Evolutionary conservation across 2,113 vertebrate genomes (phyloP).

Genomic region (Mirounga angustirostris): DNA sequence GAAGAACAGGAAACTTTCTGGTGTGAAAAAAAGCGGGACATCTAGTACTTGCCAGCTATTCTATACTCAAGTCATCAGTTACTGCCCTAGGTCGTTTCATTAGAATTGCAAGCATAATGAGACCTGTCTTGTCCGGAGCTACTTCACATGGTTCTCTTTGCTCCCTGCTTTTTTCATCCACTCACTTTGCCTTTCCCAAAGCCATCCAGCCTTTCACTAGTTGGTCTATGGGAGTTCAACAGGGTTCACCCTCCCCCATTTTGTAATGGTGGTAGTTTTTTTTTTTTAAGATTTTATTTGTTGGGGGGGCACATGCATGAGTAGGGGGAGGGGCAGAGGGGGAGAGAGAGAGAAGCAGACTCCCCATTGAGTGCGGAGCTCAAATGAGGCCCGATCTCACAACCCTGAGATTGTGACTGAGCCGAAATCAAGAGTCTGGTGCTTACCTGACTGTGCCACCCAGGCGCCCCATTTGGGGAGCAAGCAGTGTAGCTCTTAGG

Average conservation of each 20-base stretch:
- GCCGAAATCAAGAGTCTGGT: neutral
- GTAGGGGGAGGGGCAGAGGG: neutral
- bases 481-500: neutral
- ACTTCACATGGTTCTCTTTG: neutral
- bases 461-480: neutral
- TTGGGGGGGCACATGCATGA: neutral
- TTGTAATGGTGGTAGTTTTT: neutral
- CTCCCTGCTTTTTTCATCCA: neutral
- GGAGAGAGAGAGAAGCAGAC: neutral
- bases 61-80: neutral
- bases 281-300: neutral
- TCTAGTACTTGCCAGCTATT: neutral
- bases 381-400: neutral
- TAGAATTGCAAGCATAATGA: neutral
- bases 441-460: neutral
- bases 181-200: neutral
- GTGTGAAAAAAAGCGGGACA: neutral
- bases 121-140: neutral
- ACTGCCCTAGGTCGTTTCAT: neutral
- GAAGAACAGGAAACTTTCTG: neutral
- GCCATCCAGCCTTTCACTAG: neutral
- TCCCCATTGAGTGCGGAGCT: neutral
- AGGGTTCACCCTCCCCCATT: neutral
- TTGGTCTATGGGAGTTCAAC: neutral
- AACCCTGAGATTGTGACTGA: neutral